phyloP scores from a whole-genome alignment of 1,140 invertebrate species.

The Drosophila equinoxialis region DNA sequence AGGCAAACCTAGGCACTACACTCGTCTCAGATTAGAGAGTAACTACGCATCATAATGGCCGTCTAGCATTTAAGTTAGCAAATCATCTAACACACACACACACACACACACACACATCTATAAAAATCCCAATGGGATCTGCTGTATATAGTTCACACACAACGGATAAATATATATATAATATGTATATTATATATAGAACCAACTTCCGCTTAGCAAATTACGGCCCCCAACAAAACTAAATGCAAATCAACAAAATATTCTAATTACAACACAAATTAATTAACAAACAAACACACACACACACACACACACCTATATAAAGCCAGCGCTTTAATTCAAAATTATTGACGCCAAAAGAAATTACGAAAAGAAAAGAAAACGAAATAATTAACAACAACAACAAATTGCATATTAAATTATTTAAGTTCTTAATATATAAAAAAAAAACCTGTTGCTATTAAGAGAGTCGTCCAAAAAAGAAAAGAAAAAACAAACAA shows the following conservation, averaged over 20 bases:
- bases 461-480: conserved; percentile 5
- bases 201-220: conserved; percentile 72
- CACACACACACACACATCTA: conserved; percentile 26
- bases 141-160: conserved; percentile 62
- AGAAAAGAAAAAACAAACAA: too few species aligned
- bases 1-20: background rate
- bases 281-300: background rate
- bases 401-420: conserved; percentile 41
- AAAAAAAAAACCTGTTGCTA: conserved; percentile 52
- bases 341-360: conserved; percentile 64
- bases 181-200: conserved; percentile 43
- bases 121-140: conserved; percentile 19
- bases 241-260: conserved; percentile 45
- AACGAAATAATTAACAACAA: background rate
- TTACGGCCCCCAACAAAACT: conserved; percentile 41
- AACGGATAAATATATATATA: conserved; percentile 29
- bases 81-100: conserved; percentile 55
- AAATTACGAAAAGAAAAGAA: conserved; percentile 17
- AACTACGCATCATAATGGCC: conserved; percentile 28
- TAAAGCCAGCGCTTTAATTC: conserved; percentile 61
- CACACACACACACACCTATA: background rate
- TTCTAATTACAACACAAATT: conserved; percentile 13
- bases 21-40: conserved; percentile 7
- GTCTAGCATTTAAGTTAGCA: conserved; percentile 75
- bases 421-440: conserved; percentile 53